phyloP scores from a whole-genome alignment of 2,797 vertebrate species.

The Lophius americanus region DNA sequence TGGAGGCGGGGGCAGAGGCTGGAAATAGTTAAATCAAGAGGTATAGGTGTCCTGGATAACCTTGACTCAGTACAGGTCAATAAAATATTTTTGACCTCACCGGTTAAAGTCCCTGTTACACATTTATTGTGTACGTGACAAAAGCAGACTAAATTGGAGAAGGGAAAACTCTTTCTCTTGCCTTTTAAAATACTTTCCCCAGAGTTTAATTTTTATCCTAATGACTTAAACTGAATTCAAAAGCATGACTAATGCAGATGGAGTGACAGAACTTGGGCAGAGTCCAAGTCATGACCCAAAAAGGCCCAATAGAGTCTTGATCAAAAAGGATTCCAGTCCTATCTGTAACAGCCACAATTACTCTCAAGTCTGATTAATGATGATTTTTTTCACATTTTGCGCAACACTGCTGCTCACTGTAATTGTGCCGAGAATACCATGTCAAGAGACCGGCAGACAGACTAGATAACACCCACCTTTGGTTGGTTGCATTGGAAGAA shows the following conservation, averaged over 20 bases:
- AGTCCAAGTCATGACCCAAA: constrained; percentile 61
- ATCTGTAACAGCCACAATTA: constrained; percentile 55
- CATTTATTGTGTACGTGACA: constrained; percentile 52
- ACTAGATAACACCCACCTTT: constrained; percentile 72
- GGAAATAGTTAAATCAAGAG: constrained; percentile 69
- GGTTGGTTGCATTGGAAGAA: constrained; percentile 63
- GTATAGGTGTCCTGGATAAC: constrained; percentile 77
- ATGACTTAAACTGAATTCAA: constrained; percentile 57
- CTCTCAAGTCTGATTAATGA: constrained; percentile 62
- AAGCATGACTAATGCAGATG: constrained; percentile 48
- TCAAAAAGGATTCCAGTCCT: constrained; percentile 58
- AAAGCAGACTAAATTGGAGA: constrained; percentile 14
- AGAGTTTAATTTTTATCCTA: constrained; percentile 18
- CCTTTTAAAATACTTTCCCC: constrained; percentile 23
- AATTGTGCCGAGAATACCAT: constrained; percentile 63
- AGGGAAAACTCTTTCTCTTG: constrained; percentile 22
- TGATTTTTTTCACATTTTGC: constrained; percentile 60
- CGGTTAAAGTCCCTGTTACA: constrained; percentile 56
- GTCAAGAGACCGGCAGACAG: constrained; percentile 48
- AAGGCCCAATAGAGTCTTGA: constrained; percentile 35
- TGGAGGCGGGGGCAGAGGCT: constrained; percentile 45
- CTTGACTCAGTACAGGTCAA: constrained; percentile 65
- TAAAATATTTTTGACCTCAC: constrained; percentile 78
- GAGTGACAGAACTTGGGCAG: constrained; percentile 59
- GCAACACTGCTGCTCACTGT: constrained; percentile 26